Conservation (phyloP, 1,140 invertebrate genomes). For the Spodoptera litura region DNA sequence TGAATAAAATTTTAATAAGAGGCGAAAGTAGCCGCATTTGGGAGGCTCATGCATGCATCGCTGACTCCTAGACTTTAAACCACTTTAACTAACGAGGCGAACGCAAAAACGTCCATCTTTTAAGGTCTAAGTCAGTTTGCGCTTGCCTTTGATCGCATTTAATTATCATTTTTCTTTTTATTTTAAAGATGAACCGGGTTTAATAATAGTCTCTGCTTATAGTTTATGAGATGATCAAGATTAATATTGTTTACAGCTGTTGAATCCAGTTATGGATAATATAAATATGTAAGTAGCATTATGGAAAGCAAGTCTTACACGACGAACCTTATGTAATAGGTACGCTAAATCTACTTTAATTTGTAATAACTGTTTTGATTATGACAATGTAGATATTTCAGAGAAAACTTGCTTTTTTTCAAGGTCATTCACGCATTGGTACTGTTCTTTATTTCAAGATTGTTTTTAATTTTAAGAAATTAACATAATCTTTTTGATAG, state of each 20-base stretch:
- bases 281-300: too few relatives aligned
- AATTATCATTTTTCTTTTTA: conserved; percentile 13
- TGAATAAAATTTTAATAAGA: conserved; percentile 39
- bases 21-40: conserved; percentile 32
- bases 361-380: too few relatives aligned
- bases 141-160: conserved; percentile 2
- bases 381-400: too few relatives aligned
- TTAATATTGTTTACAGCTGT: not conserved
- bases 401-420: not conserved
- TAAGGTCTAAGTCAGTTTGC: conserved; percentile 9
- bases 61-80: conserved; percentile 31
- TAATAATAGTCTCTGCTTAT: not conserved
- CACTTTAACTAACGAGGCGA: conserved; percentile 32
- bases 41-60: conserved; percentile 14
- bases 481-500: conserved; percentile 31
- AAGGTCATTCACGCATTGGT: not conserved
- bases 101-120: conserved; percentile 31
- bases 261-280: too few relatives aligned
- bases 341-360: too few relatives aligned
- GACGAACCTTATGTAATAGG: too few relatives aligned
- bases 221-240: not conserved
- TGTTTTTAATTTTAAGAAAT: conserved; percentile 30
- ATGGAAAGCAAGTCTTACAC: not conserved
- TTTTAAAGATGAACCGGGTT: not conserved
- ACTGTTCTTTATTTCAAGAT: too few relatives aligned